Evolutionary conservation across 2,113 vertebrate species (phyloP).

Genomic region (Aptenodytes patagonicus): DNA sequence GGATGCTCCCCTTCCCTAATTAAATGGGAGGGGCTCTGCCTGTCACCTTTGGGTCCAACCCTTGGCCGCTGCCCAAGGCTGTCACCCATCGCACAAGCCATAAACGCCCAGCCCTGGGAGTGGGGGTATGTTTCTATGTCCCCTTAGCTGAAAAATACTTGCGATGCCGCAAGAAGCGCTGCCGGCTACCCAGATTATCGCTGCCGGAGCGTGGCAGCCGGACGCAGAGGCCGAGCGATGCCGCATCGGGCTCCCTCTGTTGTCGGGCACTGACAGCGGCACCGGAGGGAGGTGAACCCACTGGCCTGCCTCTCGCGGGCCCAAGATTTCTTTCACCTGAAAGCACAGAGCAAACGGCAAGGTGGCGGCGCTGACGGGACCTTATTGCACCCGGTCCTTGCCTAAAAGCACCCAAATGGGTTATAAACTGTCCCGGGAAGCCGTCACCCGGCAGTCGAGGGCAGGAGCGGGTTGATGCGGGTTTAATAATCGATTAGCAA

Average conservation of each 20-base stretch:
- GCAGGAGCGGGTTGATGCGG: background rate
- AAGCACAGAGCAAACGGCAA: background rate
- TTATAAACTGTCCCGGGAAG: background rate
- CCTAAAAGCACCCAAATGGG: background rate
- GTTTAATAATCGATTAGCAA: background rate
- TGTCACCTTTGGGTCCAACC: background rate
- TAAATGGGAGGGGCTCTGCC: background rate
- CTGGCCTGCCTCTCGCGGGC: background rate
- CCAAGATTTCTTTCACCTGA: background rate
- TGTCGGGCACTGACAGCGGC: background rate
- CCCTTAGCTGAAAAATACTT: background rate
- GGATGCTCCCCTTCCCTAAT: background rate
- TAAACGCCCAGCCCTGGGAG: background rate
- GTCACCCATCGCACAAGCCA: background rate
- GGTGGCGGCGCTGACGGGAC: background rate
- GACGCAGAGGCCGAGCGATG: background rate
- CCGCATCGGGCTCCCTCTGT: background rate
- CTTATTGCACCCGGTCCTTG: background rate
- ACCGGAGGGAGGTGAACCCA: background rate
- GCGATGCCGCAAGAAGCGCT: background rate
- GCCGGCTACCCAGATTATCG: background rate
- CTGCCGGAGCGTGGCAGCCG: background rate
- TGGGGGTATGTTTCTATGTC: rapidly evolving
- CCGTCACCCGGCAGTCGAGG: background rate
- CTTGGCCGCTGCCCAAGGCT: background rate